Evolutionary conservation across 2,797 vertebrate genomes (phyloP).

Genomic region (Semotilus atromaculatus): DNA sequence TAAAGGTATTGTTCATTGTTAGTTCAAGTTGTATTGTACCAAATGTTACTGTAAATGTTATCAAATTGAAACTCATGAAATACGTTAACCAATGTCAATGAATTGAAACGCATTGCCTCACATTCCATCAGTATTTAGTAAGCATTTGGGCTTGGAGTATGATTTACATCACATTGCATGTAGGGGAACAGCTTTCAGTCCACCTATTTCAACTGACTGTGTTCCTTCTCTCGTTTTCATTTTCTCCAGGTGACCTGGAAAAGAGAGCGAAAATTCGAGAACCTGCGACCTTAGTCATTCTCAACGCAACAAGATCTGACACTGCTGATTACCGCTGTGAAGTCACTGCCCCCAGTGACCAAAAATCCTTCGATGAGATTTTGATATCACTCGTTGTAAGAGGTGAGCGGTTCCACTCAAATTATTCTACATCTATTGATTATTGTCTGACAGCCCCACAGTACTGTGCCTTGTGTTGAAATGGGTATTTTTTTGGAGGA

Average conservation of each 20-base stretch:
- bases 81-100: not conserved
- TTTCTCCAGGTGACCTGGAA: slow-evolving; percentile 84
- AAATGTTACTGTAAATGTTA: not conserved
- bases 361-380: slow-evolving; percentile 90
- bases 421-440: not conserved
- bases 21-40: not conserved
- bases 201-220: not conserved
- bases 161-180: not conserved
- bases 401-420: slow-evolving; percentile 75
- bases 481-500: not conserved
- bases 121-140: not conserved
- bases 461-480: not conserved
- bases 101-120: not conserved
- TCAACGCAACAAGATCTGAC: slow-evolving; percentile 89
- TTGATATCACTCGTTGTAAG: slow-evolving; percentile 88
- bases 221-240: not conserved
- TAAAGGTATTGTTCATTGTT: not conserved
- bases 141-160: not conserved
- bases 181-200: not conserved
- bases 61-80: not conserved
- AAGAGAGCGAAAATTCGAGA: slow-evolving; percentile 86
- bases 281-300: slow-evolving; percentile 87
- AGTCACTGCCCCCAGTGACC: slow-evolving; percentile 87
- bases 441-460: not conserved
- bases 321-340: slow-evolving; percentile 94